Evolutionary conservation across 2,797 vertebrate species (phyloP), one percentile per base, ranked within the genome.

Genomic region (Huso huso): DNA sequence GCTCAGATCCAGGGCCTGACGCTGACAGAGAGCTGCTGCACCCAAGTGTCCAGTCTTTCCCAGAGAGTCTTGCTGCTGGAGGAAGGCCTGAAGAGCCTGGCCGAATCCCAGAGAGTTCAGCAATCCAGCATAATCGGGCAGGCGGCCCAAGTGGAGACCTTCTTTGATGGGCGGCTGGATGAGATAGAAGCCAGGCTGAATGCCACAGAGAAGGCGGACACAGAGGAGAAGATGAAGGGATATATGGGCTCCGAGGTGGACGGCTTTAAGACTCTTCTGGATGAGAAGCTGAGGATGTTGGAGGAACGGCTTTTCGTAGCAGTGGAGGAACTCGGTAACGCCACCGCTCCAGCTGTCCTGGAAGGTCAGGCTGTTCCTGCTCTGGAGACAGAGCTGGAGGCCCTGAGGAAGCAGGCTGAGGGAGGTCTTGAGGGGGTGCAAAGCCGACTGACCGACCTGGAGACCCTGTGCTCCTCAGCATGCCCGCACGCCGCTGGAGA

Each of bases 1-100:
- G 87, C 91, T 61, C 94, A 89, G 82, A 93, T 98, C 73, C 95
- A 96, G 79, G 95, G 93, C 52, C 80, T 98, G 9, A 95, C 91
- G 0, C 81, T 93, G 66, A 92, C 93, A 1, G 92, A 93, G 71
- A 90, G 89, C 84, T 97, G 95, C 84, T 97, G 96, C n/a, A 82
- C 89, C 74, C 90, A 92, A 77, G 82, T 96, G 77, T 82, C 87
- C 79, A 88, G 91, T 72, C 83, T 97, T 75, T 87, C 84, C 0
- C 84, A 91, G 66, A 90, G 91, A 1, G 79, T 97, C 76, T 86
- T 95, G 73, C 86, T 87, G 70, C 83, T 99, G 0, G 96, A 98
- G 79, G 92, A 92, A 57, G 90, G 91, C 0, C 83, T 98, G 1
- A 93, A 92, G 78, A 85, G 85, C 13, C 75, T 98, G 75, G 92